Percentiles rank a stretch among this genome's conserved stretches.
These are phyloP conservation scores for Acrocephalus arundinaceus DNA, from an alignment of 2,113 vertebrate genomes.

Conservation along the genomic window DNA sequence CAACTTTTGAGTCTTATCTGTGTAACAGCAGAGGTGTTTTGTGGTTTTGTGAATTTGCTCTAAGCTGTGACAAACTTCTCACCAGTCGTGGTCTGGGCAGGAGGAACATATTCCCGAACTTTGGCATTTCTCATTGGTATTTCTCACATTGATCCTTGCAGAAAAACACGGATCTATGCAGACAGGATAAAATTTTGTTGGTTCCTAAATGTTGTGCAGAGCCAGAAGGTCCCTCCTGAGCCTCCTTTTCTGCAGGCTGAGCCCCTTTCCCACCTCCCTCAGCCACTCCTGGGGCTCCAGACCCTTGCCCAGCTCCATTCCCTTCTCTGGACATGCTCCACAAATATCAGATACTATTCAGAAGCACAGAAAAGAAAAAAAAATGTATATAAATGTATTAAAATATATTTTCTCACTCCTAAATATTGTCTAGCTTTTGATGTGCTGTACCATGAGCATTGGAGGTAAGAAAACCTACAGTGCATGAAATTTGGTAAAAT, in stretches of 20 bases:
- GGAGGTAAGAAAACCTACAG: fast-evolving
- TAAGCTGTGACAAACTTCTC: not conserved
- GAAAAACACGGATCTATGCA: not conserved
- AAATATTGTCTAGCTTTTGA: not conserved
- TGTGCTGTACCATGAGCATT: not conserved
- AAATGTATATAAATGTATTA: not conserved
- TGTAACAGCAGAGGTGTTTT: not conserved
- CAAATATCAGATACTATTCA: not conserved
- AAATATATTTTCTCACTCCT: not conserved
- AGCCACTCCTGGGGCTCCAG: not conserved
- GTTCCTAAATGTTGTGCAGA: not conserved
- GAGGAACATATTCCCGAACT: not conserved
- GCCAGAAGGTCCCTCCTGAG: not conserved
- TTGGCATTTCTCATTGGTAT: fast-evolving
- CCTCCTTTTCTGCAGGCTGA: not conserved
- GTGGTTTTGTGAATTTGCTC: not conserved
- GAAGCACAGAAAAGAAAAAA: not conserved
- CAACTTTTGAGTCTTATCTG: not conserved
- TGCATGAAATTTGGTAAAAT: not conserved
- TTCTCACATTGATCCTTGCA: not conserved
- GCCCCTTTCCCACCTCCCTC: not conserved
- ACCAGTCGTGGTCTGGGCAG: not conserved
- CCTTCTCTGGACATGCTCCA: fast-evolving
- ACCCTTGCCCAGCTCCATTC: fast-evolving
- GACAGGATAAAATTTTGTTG: not conserved